Conservation (phyloP, 2,113 vertebrate species). For the Aspidoscelis tigris region DNA sequence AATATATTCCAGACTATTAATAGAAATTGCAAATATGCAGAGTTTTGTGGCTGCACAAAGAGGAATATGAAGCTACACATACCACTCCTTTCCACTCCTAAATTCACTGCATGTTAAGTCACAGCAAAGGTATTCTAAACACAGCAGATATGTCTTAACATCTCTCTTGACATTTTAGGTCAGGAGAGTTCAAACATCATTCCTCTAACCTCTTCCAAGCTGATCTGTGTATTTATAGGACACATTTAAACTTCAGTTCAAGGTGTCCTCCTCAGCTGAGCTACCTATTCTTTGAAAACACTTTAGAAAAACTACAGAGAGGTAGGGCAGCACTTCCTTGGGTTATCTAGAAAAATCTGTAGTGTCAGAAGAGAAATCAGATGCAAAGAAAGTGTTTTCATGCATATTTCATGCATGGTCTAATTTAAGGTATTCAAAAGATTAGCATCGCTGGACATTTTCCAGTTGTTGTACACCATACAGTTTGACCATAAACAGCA, state of each 20-base stretch:
- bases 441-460: background rate
- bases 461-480: background rate
- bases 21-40: background rate
- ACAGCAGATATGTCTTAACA: background rate
- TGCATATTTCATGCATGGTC: background rate
- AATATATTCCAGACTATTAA: background rate
- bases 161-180: background rate
- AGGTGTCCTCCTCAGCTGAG: background rate
- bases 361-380: background rate
- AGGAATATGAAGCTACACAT: background rate
- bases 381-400: background rate
- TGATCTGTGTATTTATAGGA: background rate
- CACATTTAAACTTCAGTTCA: background rate
- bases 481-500: background rate
- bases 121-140: background rate
- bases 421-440: conserved; percentile 13
- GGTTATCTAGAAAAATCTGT: background rate
- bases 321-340: background rate
- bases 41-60: background rate
- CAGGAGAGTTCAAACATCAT: background rate
- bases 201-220: background rate
- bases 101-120: background rate
- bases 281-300: background rate
- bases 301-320: background rate
- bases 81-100: background rate